Evolutionary conservation across 2,888 invertebrate genomes (phyloP).

Genomic region (Lasius fuliginosus): DNA sequence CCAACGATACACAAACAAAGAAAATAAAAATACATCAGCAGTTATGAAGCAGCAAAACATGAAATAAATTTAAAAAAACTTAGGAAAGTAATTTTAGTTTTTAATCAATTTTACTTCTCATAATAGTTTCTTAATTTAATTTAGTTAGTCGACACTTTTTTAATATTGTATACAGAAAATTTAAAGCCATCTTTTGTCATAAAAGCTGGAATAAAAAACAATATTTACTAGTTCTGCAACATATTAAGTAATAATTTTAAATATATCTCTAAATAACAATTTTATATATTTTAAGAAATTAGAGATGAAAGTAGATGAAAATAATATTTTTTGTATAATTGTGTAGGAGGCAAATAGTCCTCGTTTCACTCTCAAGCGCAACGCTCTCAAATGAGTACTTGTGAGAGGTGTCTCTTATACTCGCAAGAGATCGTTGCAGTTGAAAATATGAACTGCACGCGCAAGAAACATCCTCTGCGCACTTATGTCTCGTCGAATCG

Average conservation of each 20-base stretch:
- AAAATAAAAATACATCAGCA: background rate
- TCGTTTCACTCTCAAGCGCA: background rate
- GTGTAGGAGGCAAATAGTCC: background rate
- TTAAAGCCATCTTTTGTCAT: background rate
- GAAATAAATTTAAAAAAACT: background rate
- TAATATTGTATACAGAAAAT: background rate
- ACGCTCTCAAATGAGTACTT: background rate
- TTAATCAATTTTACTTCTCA: background rate
- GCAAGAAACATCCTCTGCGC: conserved; percentile 60
- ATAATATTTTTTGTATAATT: background rate
- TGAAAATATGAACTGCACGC: conserved; percentile 48
- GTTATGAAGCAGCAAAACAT: background rate
- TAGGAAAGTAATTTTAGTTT: background rate
- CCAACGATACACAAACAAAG: background rate
- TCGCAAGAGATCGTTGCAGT: background rate
- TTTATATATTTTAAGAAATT: background rate
- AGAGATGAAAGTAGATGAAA: background rate
- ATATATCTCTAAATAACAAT: background rate
- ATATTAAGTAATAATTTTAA: background rate
- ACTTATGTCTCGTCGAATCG: conserved; percentile 70
- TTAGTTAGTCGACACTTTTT: background rate
- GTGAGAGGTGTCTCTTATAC: background rate
- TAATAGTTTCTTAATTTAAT: background rate
- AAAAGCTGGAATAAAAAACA: background rate
- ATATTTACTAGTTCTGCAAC: background rate